Evolutionary conservation across 2,113 vertebrate species (phyloP), one percentile per base, ranked within the genome.

Genomic region (Lynx canadensis): DNA sequence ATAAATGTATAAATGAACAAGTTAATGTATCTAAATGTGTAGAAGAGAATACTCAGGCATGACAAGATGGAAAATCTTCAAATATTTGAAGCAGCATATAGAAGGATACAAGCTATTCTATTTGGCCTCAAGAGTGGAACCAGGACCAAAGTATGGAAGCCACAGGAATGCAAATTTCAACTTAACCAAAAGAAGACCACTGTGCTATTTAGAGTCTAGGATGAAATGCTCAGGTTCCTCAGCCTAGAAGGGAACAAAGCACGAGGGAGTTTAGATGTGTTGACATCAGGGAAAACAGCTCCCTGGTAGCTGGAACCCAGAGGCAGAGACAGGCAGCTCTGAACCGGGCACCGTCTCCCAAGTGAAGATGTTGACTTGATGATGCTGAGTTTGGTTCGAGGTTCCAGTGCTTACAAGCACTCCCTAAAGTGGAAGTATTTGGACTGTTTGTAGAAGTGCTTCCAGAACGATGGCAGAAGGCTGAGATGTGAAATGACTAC

Each of bases 401-500:
- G 45, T 0, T 27, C 41, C 36, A 27, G 66, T 6, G 12, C 8
- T 7, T 36, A 27, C 21, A 36, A 69, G 76, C 4, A 13, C 4
- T 23, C 21, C 52, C 57, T 33, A 31, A 69, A 8, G 11, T 5
- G 27, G 50, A 38, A 52, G 23, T 21, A 19, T 21, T 25, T 1
- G 5, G 12, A 6, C 23, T 4, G 7, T 41, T 4, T 14, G 2
- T 4, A 0, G 11, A 48, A 13, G 23, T 29, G 52, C 45, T 38
- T 36, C 3, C 19, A n/a, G 41, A 41, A 50, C 1, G 18, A 5
- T 16, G n/a, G 21, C 9, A 16, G 36, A 45, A 18, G 48, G 2
- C 88, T 4, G 1, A 13, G 45, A 4, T 7, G 12, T 45, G 15
- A 45, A n/a, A 52, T 14, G 31, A 57, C 36, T 66, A 31, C 1